These are phyloP conservation scores for Brachionus asplanchnoidis DNA, from an alignment of 1,140 invertebrate genomes.

Conservation along the genomic window DNA sequence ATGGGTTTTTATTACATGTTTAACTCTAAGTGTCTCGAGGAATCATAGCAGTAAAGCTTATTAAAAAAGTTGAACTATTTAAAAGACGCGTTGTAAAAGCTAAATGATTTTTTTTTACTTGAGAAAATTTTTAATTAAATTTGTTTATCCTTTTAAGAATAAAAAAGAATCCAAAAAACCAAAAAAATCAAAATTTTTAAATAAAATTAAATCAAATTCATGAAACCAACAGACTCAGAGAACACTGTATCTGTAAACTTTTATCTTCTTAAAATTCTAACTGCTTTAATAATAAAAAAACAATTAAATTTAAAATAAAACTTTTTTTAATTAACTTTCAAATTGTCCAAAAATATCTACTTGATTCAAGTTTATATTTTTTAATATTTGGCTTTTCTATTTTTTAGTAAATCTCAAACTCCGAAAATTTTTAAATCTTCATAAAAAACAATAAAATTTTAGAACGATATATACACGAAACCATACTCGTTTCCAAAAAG, in stretches of 20 bases:
- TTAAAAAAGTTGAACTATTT: neutral
- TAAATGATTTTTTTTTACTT: neutral
- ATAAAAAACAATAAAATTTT: neutral
- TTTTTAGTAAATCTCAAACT: neutral
- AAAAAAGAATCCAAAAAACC: neutral
- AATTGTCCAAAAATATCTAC: neutral
- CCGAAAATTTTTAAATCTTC: neutral
- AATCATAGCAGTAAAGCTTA: neutral
- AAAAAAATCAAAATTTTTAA: neutral
- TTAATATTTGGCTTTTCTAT: neutral
- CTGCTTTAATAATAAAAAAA: neutral
- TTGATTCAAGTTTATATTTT: neutral
- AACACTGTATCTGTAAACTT: neutral
- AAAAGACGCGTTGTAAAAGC: neutral
- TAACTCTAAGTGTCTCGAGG: neutral
- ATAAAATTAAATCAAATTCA: neutral
- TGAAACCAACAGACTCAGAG: neutral
- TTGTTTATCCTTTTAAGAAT: neutral
- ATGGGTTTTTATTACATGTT: neutral
- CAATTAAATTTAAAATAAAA: neutral
- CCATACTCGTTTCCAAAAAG: neutral
- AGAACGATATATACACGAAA: neutral
- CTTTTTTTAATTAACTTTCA: conserved; percentile 9
- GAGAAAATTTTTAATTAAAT: neutral
- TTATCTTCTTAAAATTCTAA: neutral